These are phyloP conservation scores for Drosophila novamexicana DNA, from an alignment of 1,140 invertebrate species.

Conservation along the genomic window DNA sequence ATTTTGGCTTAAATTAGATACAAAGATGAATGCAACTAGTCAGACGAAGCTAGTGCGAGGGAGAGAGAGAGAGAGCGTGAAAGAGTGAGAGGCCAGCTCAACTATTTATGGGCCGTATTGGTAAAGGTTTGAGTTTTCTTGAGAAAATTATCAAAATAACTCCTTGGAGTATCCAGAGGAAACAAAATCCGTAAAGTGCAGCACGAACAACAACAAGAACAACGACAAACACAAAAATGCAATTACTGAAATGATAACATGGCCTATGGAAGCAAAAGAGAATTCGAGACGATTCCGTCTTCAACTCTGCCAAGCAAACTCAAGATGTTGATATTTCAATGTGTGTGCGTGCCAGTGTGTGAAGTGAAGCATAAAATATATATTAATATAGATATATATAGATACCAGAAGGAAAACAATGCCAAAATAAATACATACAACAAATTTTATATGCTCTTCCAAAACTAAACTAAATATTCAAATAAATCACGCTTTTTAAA, in stretches of 20 bases:
- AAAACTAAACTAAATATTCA: neutral
- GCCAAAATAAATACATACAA: neutral
- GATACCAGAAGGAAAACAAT: constrained; percentile 25
- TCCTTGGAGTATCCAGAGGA: constrained; percentile 63
- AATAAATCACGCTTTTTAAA: neutral
- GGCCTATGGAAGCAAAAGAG: constrained; percentile 71
- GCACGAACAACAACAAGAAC: constrained; percentile 50
- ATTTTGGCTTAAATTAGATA: constrained; percentile 57
- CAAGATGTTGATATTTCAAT: constrained; percentile 65
- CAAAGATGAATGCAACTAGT: constrained; percentile 39
- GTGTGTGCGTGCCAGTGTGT: constrained; percentile 14
- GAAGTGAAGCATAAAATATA: constrained; percentile 78
- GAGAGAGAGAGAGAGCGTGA: constrained; percentile 1
- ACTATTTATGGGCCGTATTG: constrained; percentile 60
- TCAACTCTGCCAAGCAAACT: constrained; percentile 64
- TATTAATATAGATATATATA: constrained; percentile 66
- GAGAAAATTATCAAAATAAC: constrained; percentile 75
- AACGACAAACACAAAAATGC: constrained; percentile 80
- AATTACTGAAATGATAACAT: constrained; percentile 82
- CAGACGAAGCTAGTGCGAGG: neutral
- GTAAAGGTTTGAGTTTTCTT: constrained; percentile 73
- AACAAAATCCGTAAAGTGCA: constrained; percentile 68
- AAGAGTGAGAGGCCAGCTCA: constrained; percentile 32
- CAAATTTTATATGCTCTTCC: constrained; percentile 18
- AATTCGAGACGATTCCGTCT: constrained; percentile 65